phyloP scores from a whole-genome alignment of 2,113 vertebrate species.

The Myotis lucifugus region DNA sequence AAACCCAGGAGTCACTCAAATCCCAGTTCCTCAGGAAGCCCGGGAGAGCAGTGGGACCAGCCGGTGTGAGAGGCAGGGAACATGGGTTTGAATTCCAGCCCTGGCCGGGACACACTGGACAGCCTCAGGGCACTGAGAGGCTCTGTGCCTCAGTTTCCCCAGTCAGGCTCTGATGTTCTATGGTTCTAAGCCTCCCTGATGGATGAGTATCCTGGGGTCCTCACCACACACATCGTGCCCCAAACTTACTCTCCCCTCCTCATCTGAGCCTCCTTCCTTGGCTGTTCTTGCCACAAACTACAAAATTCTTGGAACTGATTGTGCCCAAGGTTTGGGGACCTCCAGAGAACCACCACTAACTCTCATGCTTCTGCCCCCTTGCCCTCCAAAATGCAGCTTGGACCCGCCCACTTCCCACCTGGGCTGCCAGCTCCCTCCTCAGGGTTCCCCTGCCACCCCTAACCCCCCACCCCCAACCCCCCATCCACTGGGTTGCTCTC shows the following conservation, averaged over 20 bases:
- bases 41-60: no score
- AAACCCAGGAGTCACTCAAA: not conserved
- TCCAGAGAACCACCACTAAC: not conserved
- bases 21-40: not conserved
- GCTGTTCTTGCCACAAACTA: not conserved
- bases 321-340: not conserved
- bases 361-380: not conserved
- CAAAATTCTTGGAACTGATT: not conserved
- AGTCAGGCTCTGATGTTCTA: not conserved
- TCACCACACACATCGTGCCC: not conserved
- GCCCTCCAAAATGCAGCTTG: not conserved
- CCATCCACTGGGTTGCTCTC: not conserved
- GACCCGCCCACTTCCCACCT: not conserved
- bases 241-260: not conserved
- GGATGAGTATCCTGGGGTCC: not conserved
- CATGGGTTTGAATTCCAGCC: not conserved
- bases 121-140: not conserved
- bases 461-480: no score
- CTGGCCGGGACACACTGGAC: fast-evolving
- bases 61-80: not conserved
- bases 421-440: not conserved
- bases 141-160: not conserved
- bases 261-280: not conserved
- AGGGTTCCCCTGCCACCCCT: no score
- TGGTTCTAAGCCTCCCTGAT: not conserved